Base-by-base conservation (phyloP, 1,140 invertebrate species). In the Reticulitermes speratus region DNA sequence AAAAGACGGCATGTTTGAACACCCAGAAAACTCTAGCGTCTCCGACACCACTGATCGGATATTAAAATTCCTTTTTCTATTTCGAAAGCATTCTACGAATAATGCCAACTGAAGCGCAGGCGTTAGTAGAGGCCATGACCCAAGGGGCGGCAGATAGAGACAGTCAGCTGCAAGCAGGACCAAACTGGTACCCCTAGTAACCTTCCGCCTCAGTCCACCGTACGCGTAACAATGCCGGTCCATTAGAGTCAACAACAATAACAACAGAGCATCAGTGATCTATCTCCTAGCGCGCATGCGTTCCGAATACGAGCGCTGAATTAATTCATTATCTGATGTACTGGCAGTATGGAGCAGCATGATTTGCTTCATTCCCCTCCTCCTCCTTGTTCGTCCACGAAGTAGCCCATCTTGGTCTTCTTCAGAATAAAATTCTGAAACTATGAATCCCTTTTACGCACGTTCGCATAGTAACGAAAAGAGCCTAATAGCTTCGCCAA, bases 271-370 rank as follows among this genome's bases (percentile, higher is more conserved):
- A 75, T 30, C 65, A 75, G 65, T 14, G 65, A 75, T 9, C n/a
- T 75, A 75, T 14, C 65, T 75, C 65, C 65, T 75, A 88, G 90
- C 5, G 14, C 52, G 19, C 52, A 55, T 55, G 52, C 19, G 52
- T 21, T 21, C 52, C 19, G 52, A 5, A 12, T 55, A 16, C 19
- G 52, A 55, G 45, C 45, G 14, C 0, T 48, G 38, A 38, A 38
- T 38, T 38, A 2, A 38, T 2, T 2, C 38, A 38, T 38, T 38
- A 38, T 38, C 5, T 38, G 38, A 38, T 38, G 2, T 7, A 21
- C 65, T 2, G 21, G 65, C 21, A 21, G 5, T n/a, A 3, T 21
- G 65, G 14, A 75, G 30, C 5, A 7, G 23, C 0, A 8, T 30
- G 23, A 25, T 69, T n/a, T 30, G 0, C 69, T 30, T 23, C 69